A percentile compares a stretch with the other conserved stretches of the same genome.
Evolutionary conservation across 2,113 vertebrate genomes (phyloP).

Genomic region (Catharus minimus): DNA sequence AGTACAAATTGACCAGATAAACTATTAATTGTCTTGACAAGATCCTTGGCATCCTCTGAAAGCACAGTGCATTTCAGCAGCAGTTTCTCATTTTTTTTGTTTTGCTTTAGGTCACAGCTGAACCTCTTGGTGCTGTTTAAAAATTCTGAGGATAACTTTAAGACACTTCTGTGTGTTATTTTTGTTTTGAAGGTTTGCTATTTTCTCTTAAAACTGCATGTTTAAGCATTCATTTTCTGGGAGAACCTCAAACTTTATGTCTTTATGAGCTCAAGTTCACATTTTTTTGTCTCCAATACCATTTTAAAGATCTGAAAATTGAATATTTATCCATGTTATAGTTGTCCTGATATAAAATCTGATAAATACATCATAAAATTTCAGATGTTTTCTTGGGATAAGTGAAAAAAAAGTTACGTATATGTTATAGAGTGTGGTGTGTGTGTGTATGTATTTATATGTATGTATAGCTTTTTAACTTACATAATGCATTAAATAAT

Average conservation of each 20-base stretch:
- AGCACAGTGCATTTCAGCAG: not conserved
- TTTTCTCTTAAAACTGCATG: not conserved
- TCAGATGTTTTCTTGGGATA: not conserved
- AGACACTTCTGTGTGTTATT: not conserved
- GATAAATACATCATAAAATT: not conserved
- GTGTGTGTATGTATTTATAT: too few relatives aligned
- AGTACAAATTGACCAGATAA: not conserved
- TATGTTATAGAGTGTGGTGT: not conserved
- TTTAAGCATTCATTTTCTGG: not conserved
- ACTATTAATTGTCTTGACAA: not conserved
- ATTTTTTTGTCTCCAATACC: not conserved
- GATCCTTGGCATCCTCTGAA: not conserved
- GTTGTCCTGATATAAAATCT: not conserved
- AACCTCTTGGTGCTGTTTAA: not conserved
- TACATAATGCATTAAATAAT: not conserved
- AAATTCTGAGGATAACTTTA: not conserved
- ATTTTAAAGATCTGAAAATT: not conserved
- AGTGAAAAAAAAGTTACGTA: not conserved
- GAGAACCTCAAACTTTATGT: not conserved
- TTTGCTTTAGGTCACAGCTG: not conserved
- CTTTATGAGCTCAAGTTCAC: not conserved
- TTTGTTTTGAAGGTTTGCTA: not conserved
- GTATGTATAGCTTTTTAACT: not conserved
- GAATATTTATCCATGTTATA: not conserved
- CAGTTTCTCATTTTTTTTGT: not conserved